Percentiles rank a stretch among this genome's conserved stretches.
Conservation (phyloP, 1,140 invertebrate species). For the Bemisia tabaci region DNA sequence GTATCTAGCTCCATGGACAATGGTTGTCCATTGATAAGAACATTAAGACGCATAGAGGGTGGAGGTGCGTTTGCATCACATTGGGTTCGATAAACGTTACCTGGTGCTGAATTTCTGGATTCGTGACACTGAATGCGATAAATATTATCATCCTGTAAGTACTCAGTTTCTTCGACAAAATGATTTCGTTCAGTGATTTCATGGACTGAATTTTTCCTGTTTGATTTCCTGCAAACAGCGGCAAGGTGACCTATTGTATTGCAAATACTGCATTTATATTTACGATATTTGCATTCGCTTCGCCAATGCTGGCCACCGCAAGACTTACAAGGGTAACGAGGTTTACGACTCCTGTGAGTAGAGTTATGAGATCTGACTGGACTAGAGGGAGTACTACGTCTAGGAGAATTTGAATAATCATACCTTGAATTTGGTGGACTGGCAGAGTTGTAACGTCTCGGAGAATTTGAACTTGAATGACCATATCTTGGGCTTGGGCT, state of each 20-base stretch:
- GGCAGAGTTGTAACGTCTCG: not conserved
- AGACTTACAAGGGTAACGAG: not conserved
- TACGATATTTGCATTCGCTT: not conserved
- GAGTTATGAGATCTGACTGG: too few relatives aligned
- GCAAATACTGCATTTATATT: not conserved
- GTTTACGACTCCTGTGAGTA: too few relatives aligned
- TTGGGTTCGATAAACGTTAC: too few relatives aligned
- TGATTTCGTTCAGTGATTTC: not conserved
- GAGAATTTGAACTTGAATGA: not conserved
- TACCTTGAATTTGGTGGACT: not conserved
- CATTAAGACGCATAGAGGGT: not conserved
- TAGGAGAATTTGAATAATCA: too few relatives aligned
- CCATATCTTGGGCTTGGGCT: not conserved
- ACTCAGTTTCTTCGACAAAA: not conserved
- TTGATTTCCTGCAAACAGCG: not conserved
- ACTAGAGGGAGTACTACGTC: too few relatives aligned
- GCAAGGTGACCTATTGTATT: not conserved
- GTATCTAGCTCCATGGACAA: not conserved
- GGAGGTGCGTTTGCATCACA: not conserved
- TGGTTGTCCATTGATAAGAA: not conserved
- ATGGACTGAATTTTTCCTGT: not conserved
- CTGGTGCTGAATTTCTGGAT: too few relatives aligned
- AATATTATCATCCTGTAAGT: not conserved
- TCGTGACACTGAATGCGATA: too few relatives aligned
- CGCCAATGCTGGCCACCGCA: not conserved